Percentiles rank a stretch among this genome's conserved stretches.
Evolutionary conservation across 2,888 invertebrate genomes (phyloP).

Genomic region (Cryptocephalus moraei): DNA sequence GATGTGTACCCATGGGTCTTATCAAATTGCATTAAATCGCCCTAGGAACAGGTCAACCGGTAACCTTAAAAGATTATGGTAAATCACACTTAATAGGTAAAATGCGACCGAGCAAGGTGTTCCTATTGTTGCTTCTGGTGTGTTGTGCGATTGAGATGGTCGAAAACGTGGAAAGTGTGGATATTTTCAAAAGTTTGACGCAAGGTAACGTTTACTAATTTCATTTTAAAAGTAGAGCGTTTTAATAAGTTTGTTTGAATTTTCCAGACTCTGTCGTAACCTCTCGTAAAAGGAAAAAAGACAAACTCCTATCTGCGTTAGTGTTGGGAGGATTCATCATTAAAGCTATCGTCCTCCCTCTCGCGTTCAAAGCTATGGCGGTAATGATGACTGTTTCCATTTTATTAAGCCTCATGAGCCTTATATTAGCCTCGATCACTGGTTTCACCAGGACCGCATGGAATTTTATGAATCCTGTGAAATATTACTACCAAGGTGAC

Average conservation of each 20-base stretch:
- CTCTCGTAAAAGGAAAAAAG: slow-evolving; percentile 26
- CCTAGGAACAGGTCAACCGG: slow-evolving; percentile 9
- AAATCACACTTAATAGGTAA: neutral
- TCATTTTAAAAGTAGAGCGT: neutral
- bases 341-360: slow-evolving; percentile 55
- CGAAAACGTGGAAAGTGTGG: too few species aligned
- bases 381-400: slow-evolving; percentile 53
- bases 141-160: too few species aligned
- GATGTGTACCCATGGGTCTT: slow-evolving; percentile 6
- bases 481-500: too few species aligned
- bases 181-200: too few species aligned
- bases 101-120: too few species aligned
- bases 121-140: too few species aligned
- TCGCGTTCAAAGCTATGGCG: slow-evolving; percentile 57
- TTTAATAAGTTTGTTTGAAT: neutral
- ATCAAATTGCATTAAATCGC: slow-evolving; percentile 8
- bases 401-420: slow-evolving; percentile 42
- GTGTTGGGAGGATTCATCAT: slow-evolving; percentile 53
- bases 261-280: slow-evolving; percentile 15
- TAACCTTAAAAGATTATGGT: slow-evolving; percentile 2
- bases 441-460: slow-evolving; percentile 40
- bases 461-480: slow-evolving; percentile 15
- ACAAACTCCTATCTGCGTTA: slow-evolving; percentile 50
- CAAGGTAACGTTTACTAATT: neutral
- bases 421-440: slow-evolving; percentile 51